phyloP scores from a whole-genome alignment of 1,140 invertebrate species.

The Drusus annulatus region DNA sequence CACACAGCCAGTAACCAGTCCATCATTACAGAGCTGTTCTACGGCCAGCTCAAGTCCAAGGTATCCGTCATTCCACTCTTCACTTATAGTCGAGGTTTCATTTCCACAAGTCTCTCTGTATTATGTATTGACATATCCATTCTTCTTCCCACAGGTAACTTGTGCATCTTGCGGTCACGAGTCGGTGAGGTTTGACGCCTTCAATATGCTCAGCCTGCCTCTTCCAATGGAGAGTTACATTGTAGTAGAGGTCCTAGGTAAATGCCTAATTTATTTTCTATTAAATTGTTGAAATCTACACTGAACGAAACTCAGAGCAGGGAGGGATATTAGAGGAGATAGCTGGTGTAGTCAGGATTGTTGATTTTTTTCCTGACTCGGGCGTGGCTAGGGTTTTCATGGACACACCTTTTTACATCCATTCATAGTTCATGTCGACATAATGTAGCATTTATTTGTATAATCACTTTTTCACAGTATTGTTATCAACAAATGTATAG shows the following conservation, averaged over 20 bases:
- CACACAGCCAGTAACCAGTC: constrained; percentile 85
- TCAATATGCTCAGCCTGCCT: constrained; percentile 89
- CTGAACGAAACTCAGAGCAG: too few relatives aligned
- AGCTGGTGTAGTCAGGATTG: too few relatives aligned
- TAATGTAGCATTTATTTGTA: too few relatives aligned
- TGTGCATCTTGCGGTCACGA: constrained; percentile 85
- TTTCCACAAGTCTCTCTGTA: not conserved
- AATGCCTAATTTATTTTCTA: constrained; percentile 51
- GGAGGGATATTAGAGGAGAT: too few relatives aligned
- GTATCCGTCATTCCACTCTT: constrained; percentile 23
- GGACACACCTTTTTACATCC: too few relatives aligned
- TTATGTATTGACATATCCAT: not conserved
- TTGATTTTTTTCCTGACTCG: too few relatives aligned
- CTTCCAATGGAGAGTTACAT: constrained; percentile 86
- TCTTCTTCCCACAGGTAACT: constrained; percentile 67
- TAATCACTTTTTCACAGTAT: too few relatives aligned
- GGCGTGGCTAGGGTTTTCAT: too few relatives aligned
- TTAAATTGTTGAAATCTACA: too few relatives aligned
- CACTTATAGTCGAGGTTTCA: not conserved
- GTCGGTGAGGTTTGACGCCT: constrained; percentile 91
- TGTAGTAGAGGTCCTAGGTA: constrained; percentile 82
- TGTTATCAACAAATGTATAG: too few relatives aligned
- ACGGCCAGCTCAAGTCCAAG: constrained; percentile 91
- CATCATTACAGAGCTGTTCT: constrained; percentile 91
- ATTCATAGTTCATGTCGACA: too few relatives aligned